phyloP scores from a whole-genome alignment of 2,797 vertebrate genomes.

The Chaetodon trifasciatus region DNA sequence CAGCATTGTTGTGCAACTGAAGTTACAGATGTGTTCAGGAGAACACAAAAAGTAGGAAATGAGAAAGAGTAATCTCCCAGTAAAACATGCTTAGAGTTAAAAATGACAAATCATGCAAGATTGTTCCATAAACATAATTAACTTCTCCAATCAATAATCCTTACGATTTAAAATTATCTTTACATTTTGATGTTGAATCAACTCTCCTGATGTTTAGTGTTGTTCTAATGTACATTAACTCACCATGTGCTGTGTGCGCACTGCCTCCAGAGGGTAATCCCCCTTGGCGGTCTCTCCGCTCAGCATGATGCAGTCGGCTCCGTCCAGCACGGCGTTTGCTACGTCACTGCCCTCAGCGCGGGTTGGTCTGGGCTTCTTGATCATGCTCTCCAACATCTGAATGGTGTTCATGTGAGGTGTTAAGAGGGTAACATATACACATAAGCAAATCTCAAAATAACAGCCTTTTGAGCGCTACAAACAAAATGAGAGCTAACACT shows the following conservation, averaged over 20 bases:
- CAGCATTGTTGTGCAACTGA: not conserved
- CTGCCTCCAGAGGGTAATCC: conserved; percentile 97
- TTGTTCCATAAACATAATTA: not conserved
- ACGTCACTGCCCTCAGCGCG: conserved; percentile 96
- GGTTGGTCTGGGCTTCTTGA: conserved; percentile 96
- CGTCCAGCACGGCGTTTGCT: conserved; percentile 92
- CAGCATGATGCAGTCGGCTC: conserved; percentile 96
- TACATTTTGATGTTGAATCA: not conserved
- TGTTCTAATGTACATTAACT: conserved; percentile 47
- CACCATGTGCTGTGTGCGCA: conserved; percentile 97
- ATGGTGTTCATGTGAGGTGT: not conserved
- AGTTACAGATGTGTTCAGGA: conserved; percentile 12
- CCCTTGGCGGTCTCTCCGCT: conserved; percentile 98
- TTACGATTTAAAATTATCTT: not conserved
- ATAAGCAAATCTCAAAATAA: not conserved
- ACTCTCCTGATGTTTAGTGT: not conserved
- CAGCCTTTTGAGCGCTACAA: not conserved
- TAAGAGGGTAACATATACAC: not conserved
- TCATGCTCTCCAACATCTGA: conserved; percentile 99
- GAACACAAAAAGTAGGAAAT: conserved; percentile 10
- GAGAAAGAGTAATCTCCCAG: conserved; percentile 11
- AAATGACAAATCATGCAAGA: conserved; percentile 8
- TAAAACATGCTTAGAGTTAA: not conserved
- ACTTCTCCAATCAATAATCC: not conserved
- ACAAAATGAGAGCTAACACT: not conserved